Base-by-base conservation (phyloP, 2,888 invertebrate genomes). In the Meganola albula region DNA sequence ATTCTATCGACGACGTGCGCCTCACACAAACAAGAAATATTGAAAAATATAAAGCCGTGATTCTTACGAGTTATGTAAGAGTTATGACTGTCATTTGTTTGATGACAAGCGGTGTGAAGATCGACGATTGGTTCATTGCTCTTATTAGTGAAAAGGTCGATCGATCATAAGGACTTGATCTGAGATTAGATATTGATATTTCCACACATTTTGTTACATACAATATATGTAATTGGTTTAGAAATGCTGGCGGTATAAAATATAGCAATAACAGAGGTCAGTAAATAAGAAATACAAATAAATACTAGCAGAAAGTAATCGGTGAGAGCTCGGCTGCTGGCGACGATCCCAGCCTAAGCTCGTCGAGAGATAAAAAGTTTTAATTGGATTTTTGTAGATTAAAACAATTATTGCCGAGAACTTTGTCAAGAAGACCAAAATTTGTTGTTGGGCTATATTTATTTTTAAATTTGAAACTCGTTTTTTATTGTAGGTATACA, bases 311-410 rank as follows among this genome's bases (percentile, higher is more conserved):
- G 53, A 57, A 50, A 50, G 41, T 55, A 61, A 58, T 59, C 51
- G 57, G 53, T 54, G 52, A 43, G 43, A 46, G 37, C 52, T 53
- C 54, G 41, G 48, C 25, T 42, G 45, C 55, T 45, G 52, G 46
- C 60, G 59, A 54, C 63, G 62, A 63, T 63, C 66, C 61, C 54
- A 60, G 61, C 58, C 62, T 68, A 69, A 76, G 72, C 74, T 65
- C 55, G 55, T 53, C 58, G 59, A 66, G 64, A 73, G 74, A 74
- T 70, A 74, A 71, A 70, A 78, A 76, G 63, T 74, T 78, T 79
- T 76, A 74, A 78, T 75, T 77, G 71, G 69, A 69, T 72, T 74
- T 76, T 71, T 63, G 69, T 65, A 68, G 74, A 75, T 76, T 76
- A 73, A 72, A 76, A 75, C 70, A 76, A 74, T 78, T 73, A 75